phyloP scores from a whole-genome alignment of 2,797 vertebrate genomes.

The Erethizon dorsatum region DNA sequence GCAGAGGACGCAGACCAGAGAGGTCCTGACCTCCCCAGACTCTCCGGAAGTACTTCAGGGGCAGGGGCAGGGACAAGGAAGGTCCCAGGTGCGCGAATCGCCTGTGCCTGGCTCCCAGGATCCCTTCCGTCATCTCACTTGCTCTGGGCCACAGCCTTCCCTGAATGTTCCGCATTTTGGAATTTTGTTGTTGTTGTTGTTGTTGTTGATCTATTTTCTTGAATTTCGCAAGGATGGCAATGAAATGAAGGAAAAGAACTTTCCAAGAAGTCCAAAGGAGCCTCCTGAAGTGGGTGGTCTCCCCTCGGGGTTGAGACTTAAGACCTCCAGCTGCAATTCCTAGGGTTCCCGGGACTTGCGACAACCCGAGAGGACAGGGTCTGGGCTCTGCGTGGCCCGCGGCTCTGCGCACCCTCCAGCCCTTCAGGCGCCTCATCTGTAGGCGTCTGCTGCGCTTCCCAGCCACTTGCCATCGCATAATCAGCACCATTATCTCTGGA shows the following conservation, averaged over 20 bases:
- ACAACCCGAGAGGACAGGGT: accelerated
- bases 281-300: not conserved
- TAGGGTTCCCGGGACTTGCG: accelerated
- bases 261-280: not conserved
- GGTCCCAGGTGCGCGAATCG: not conserved
- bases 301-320: not conserved
- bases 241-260: not conserved
- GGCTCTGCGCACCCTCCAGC: accelerated
- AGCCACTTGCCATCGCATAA: slow-evolving; percentile 32
- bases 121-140: not conserved
- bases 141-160: not conserved
- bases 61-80: not conserved
- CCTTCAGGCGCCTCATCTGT: not conserved
- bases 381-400: accelerated
- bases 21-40: not conserved
- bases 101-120: not conserved
- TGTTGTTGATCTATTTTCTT: not conserved
- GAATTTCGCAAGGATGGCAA: not conserved
- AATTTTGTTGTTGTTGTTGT: not conserved
- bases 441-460: not conserved
- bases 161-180: not conserved
- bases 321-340: not conserved
- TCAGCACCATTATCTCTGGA: slow-evolving; percentile 76
- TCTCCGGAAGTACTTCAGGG: accelerated
- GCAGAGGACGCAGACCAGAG: accelerated